Evolutionary conservation across 2,888 invertebrate species (phyloP), one percentile per base, ranked within the genome.

Genomic region (Heteromyza rotundicornis): DNA sequence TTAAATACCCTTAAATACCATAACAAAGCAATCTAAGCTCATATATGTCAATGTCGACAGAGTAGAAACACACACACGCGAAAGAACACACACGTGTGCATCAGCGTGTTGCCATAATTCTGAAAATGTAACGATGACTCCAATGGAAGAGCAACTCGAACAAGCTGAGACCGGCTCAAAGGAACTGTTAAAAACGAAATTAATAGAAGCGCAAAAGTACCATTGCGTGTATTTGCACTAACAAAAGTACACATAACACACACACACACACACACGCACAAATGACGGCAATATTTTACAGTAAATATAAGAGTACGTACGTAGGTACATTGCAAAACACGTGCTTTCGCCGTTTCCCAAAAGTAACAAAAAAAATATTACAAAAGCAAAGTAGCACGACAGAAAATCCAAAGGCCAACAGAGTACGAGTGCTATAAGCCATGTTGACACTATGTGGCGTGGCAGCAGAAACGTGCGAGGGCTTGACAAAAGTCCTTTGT

Each of bases 251-350:
- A 47, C 17, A 23, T 19, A 23, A 22, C 49, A 59, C n/a, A 27
- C 24, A 59, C 59, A 59, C 44, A 27, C 36, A 44, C 27, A 27
- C 35, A 32, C 47, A 52, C n/a, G 16, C 2, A 55, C 44, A 47
- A 47, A 47, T 14, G 5, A 14, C 20, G 17, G 47, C 19, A 3
- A 20, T 47, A 47, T 47, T 47, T 47, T 20, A 20, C 20, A 5
- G 47, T 20, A 12, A 47, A 47, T n/a, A n/a, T 14, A 40, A 3
- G 7, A 5, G 32, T 32, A n/a, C n/a, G n/a, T n/a, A 27, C 27
- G 7, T 27, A 7, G 5, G 27, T 27, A 40, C 40, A 27, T n/a
- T 14, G 2, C 20, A 19, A 47, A 47, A 47, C 47, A 47, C 47
- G 47, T 47, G 47, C 47, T 20, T 17, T 14, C 2, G 19, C 19